Percentiles rank a stretch among this genome's conserved stretches.
Conservation (phyloP, 2,113 vertebrate species). For the Fregetta grallaria region DNA sequence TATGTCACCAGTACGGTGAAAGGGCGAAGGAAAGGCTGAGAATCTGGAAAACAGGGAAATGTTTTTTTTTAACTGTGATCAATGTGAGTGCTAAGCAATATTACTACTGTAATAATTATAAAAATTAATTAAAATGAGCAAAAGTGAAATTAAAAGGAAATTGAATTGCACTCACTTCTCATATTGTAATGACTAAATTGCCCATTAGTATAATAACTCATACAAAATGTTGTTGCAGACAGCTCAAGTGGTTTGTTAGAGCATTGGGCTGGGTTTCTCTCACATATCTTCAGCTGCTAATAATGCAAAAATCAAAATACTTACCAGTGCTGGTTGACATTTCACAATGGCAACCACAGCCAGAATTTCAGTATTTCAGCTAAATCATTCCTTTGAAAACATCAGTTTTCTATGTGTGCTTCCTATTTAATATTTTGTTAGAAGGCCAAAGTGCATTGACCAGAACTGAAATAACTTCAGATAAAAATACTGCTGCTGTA, state of each 20-base stretch:
- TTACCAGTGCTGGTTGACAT: background rate
- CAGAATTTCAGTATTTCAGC: background rate
- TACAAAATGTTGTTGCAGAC: background rate
- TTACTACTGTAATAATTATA: background rate
- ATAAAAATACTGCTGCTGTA: background rate
- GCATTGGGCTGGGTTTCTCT: background rate
- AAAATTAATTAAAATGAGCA: background rate
- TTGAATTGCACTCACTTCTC: background rate
- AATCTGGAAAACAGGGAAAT: background rate
- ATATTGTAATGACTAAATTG: background rate
- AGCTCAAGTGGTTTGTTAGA: background rate
- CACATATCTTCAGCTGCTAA: background rate
- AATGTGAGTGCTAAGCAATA: background rate
- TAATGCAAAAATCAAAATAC: background rate
- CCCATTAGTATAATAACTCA: background rate
- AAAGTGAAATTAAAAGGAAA: background rate
- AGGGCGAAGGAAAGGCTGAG: background rate
- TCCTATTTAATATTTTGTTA: background rate
- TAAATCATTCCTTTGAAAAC: background rate
- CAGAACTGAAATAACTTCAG: background rate
- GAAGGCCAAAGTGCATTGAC: background rate
- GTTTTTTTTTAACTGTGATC: background rate
- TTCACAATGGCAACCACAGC: background rate
- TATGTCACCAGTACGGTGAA: background rate
- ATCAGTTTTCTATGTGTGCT: background rate